Evolutionary conservation across 2,797 vertebrate genomes (phyloP), one percentile per base, ranked within the genome.

Genomic region (Aplochiton taeniatus): DNA sequence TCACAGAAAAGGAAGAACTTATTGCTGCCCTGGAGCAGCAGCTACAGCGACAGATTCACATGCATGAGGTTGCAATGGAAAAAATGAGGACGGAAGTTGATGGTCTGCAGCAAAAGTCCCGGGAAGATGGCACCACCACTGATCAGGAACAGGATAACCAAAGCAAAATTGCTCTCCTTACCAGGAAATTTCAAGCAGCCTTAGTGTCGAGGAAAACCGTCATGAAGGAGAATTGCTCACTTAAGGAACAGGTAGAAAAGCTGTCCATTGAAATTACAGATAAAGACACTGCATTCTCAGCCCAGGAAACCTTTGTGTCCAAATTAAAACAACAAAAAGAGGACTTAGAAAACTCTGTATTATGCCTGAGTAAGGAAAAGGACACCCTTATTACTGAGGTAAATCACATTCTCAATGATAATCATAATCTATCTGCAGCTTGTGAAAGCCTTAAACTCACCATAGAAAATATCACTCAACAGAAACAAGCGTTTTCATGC

Each of bases 391-490:
- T 70, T 60, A 55, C 68, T 0, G 85, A 95, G 57, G 85, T 90
- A 0, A 89, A 92, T 1, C 77, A 80, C 11, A 65, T 95, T 41
- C 73, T 88, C 17, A 84, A 77, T 0, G 95, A 95, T 19, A 97
- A 96, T 0, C 88, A 91, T 68, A 95, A 89, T 78, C 86, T 97
- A 0, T 92, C 90, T 0, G 95, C 93, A 0, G 94, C 94, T 0
- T 96, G 95, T 16, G 94, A 94, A 70, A 96, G 95, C 70, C 83
- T 97, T 46, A 95, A 97, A 61, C 91, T 89, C 44, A 96, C 94
- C 45, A 94, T 97, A 64, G 93, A 96, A 73, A 94, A 79, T 63
- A 94, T 96, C 87, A 94, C 92, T 4, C 94, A 95, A 73, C 94
- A 97, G 79, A 97, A 96, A 73, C 90, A 91, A 78, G 95, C 93